Evolutionary conservation across 2,888 invertebrate genomes (phyloP), one percentile per base, ranked within the genome.

Genomic region (Callimorpha dominula): DNA sequence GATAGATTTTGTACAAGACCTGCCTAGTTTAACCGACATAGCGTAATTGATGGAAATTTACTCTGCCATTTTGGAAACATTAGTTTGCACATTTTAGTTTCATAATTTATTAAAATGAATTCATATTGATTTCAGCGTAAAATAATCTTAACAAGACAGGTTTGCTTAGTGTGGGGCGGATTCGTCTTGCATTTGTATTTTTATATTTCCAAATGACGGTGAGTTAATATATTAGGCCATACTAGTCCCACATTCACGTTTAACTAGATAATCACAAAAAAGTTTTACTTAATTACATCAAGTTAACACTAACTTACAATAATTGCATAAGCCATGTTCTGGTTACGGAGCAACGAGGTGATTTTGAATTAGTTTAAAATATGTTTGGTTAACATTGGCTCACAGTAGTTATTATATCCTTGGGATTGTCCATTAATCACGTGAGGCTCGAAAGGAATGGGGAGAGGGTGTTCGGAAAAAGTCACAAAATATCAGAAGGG

Each of bases 231-330:
- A 60, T 72, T 69, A 71, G 50, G 52, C 7, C 70, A 70, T 73
- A 81, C 15, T 40, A 50, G 81, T 81, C 72, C 63, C 62, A 65
- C 69, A 78, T 75, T 73, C 54, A 69, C 17, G 52, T 65, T 74
- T 71, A 80, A 65, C 77, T 54, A 9, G 62, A 46, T 74, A 77
- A 81, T 81, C 73, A 73, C 70, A 77, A 64, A 68, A 65, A 54
- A 12, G 63, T 60, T 6, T 81, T 81, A 50, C 70, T 62, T 75
- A 75, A 81, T 73, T 49, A 49, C 43, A n/a, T 5, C 6, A 70
- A 40, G 72, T 73, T 72, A 82, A 77, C 69, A 74, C 62, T 31
- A 57, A 65, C 46, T 74, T 17, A 31, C 49, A 20, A 17, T 46
- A 31, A 31, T 60, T 60, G 31, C 60, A 31, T 7, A 60, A 31